phyloP scores from a whole-genome alignment of 2,888 invertebrate species.

The Nasonovia ribisnigri region DNA sequence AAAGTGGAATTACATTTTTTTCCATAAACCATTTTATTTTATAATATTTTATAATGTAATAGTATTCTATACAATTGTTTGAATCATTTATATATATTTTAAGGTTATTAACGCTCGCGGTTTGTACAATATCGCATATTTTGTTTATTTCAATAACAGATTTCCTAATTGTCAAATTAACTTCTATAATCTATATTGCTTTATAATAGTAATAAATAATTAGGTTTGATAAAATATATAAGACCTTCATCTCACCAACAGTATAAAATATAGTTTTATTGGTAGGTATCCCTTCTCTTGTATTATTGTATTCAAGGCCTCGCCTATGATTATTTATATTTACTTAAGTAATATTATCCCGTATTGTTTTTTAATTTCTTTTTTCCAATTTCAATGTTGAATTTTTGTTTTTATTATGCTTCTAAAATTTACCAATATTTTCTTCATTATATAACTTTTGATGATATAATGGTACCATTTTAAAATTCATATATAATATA shows the following conservation, averaged over 20 bases:
- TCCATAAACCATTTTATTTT: neutral
- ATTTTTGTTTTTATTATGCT: neutral
- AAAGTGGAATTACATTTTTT: neutral
- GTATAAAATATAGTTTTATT: constrained; percentile 22
- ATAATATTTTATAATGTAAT: neutral
- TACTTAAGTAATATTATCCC: constrained; percentile 8
- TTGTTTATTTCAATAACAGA: neutral
- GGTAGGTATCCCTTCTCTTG: constrained; percentile 27
- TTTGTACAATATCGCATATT: neutral
- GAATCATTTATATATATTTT: neutral
- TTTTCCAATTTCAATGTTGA: neutral
- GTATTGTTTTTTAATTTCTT: neutral
- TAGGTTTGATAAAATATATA: neutral
- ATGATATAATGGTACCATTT: neutral
- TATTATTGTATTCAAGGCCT: constrained; percentile 37
- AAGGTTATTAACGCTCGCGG: neutral
- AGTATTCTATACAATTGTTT: neutral
- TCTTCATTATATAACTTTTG: neutral
- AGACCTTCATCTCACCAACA: constrained; percentile 18
- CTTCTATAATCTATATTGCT: neutral
- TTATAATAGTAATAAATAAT: neutral
- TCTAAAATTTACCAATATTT: neutral
- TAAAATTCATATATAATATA: neutral
- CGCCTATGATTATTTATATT: neutral
- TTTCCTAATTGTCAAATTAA: neutral